These are phyloP conservation scores for Lagenorhynchus albirostris DNA, from an alignment of 2,113 vertebrate species.

Conservation along the genomic window DNA sequence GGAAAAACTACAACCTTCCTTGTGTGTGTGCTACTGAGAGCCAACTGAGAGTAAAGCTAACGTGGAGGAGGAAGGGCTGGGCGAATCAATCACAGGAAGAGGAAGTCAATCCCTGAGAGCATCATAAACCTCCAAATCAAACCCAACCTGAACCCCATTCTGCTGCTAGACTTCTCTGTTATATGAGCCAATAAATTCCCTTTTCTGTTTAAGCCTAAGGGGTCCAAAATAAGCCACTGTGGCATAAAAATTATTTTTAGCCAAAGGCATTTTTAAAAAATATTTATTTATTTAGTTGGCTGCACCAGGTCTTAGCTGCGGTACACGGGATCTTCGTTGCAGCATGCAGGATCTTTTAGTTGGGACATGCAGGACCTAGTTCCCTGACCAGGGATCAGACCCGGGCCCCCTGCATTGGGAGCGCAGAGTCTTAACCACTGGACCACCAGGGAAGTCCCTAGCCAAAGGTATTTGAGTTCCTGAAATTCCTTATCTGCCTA, in stretches of 20 bases:
- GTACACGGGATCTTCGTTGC: too few relatives aligned
- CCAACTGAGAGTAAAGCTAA: not conserved
- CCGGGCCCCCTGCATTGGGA: too few relatives aligned
- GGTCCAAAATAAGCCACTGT: not conserved
- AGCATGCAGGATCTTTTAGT: too few relatives aligned
- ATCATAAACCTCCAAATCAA: not conserved
- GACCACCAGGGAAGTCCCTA: not conserved
- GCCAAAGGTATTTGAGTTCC: constrained; percentile 32
- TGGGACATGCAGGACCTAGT: too few relatives aligned
- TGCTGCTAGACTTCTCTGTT: constrained; percentile 8
- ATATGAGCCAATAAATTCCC: not conserved
- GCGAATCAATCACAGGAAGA: not conserved
- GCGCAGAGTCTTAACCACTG: too few relatives aligned
- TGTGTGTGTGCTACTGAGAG: not conserved
- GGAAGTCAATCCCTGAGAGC: not conserved
- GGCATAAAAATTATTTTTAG: constrained; percentile 22
- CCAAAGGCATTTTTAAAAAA: not conserved
- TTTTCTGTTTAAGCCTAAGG: constrained; percentile 17
- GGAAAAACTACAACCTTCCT: not conserved
- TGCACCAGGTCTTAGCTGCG: too few relatives aligned
- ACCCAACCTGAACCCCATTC: not conserved
- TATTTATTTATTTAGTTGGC: too few relatives aligned
- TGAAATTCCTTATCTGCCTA: constrained; percentile 7
- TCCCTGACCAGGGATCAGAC: too few relatives aligned
- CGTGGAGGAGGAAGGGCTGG: not conserved